Base-by-base conservation (phyloP, 1,140 invertebrate genomes). In the Rhynchophorus ferrugineus region DNA sequence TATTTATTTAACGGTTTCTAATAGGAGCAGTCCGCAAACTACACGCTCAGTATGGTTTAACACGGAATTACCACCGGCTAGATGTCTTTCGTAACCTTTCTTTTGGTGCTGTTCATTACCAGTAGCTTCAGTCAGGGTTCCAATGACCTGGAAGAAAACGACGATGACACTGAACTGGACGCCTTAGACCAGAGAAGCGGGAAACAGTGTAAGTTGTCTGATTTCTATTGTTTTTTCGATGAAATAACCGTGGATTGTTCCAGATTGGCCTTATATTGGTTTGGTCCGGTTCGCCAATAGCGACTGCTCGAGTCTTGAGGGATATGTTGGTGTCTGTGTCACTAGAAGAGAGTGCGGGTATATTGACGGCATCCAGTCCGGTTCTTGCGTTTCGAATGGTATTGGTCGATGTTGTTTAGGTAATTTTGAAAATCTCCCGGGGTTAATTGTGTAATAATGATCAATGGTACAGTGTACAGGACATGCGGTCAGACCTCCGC, bases 321-420 rank as follows among this genome's bases (percentile, higher is more conserved):
- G 76, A 14, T 75, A 84, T 52, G 75, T 73, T 50, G 87, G 87
- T 11, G 87, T 82, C 0, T 90, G 87, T 59, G 78, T 85, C 14
- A 83, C 86, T 3, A 75, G 78, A 44, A 73, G 79, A 19, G 83
- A 89, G 63, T 90, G 87, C 60, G 63, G 71, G 14, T 77, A 79
- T 54, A 76, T 81, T 13, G 78, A 78, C 36, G 87, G 87, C 0
- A 76, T 76, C 3, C 73, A 78, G 20, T 82, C 82, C 1, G 86
- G 85, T 9, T 71, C 65, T 6, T 90, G 87, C 66, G 83, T 82
- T 5, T 16, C 38, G 3, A 79, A 79, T 20, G 74, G 75, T 22
- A 71, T 78, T 53, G 77, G 76, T 21, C 76, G 82, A 43, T 90
- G 87, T 64, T 90, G 87, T 62, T 75, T 87, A 44, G 81, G 87